Base-by-base conservation (phyloP, 2,797 vertebrate species). In the Columba guinea region DNA sequence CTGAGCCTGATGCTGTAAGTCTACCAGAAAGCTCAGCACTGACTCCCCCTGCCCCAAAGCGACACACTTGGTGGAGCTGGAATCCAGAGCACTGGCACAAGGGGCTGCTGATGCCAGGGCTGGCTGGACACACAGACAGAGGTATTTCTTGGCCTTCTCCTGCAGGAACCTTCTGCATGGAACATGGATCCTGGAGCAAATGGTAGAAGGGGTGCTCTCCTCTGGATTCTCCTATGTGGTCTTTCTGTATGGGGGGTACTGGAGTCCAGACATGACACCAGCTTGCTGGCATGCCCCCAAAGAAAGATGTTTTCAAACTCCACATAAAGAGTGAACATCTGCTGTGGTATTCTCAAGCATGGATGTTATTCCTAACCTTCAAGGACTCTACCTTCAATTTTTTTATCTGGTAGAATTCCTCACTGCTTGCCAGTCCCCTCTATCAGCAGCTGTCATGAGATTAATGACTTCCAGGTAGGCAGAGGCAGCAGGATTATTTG, bases 151-250 rank as follows among this genome's bases (percentile, higher is more conserved):
- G 24, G 44, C 44, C 44, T 46, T 52, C 26, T 28, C 17, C 44
- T 34, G 24, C n/a, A 53, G 39, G 18, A 81, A 30, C 46, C 52
- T 69, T 37, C 79, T 77, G 10, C 14, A 9, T n/a, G 28, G 44
- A 89, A 64, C 16, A 37, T 37, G 37, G 28, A 46, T 30, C 28
- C 28, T 59, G 52, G n/a, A 71, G 46, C 24, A 59, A 52, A 20
- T 0, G 1, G 8, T 10, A 22, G 65, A 71, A 64, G 0, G 3
- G 30, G 30, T 1, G 1, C 70, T 62, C 17, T 68, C 12, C n/a
- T 71, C 65, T 65, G 59, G 59, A 22, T 65, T 64, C 23, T 84
- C 37, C 44, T 65, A 46, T 28, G 4, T 11, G 35, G 19, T 17
- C 7, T 53, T 60, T 41, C 26, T 62, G 63, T 49, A 26, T 34